These are phyloP conservation scores for Galeopsomyia nigrocyanea DNA, from an alignment of 2,888 invertebrate genomes.

Conservation along the genomic window DNA sequence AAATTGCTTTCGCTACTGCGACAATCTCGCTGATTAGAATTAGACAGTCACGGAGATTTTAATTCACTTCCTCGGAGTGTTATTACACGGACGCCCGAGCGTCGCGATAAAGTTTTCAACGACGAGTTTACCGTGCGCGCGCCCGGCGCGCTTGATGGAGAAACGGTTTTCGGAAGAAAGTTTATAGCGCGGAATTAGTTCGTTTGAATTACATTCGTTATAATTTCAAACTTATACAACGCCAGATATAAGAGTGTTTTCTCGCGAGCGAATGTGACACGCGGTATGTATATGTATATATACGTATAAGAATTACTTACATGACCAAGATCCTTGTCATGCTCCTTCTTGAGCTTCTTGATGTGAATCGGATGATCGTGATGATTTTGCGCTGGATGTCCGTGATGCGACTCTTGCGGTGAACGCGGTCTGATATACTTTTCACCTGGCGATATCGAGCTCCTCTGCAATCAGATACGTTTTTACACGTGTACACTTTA, in stretches of 20 bases:
- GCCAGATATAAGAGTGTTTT: background rate
- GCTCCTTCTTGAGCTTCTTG: slow-evolving; percentile 84
- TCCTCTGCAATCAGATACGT: slow-evolving; percentile 74
- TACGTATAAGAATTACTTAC: slow-evolving; percentile 71
- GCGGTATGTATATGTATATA: background rate
- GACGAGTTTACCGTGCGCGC: no score
- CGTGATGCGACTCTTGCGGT: slow-evolving; percentile 77
- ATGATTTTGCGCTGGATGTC: slow-evolving; percentile 71
- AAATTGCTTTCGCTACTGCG: slow-evolving; percentile 37
- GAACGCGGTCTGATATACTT: slow-evolving; percentile 84
- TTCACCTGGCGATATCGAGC: slow-evolving; percentile 89
- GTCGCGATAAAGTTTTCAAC: no score
- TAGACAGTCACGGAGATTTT: slow-evolving; percentile 38
- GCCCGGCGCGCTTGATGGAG: background rate
- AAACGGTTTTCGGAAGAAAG: background rate
- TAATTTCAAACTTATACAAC: background rate
- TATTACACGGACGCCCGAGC: background rate
- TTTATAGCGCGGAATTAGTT: background rate
- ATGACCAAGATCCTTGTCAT: slow-evolving; percentile 81
- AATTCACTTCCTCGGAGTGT: slow-evolving; percentile 34
- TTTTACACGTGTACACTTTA: background rate
- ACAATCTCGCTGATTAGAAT: slow-evolving; percentile 46
- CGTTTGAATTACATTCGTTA: background rate
- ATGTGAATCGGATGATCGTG: slow-evolving; percentile 65
- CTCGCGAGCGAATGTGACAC: background rate